Conservation (phyloP, 1,140 invertebrate genomes). For the Sarcophaga peregrina region DNA sequence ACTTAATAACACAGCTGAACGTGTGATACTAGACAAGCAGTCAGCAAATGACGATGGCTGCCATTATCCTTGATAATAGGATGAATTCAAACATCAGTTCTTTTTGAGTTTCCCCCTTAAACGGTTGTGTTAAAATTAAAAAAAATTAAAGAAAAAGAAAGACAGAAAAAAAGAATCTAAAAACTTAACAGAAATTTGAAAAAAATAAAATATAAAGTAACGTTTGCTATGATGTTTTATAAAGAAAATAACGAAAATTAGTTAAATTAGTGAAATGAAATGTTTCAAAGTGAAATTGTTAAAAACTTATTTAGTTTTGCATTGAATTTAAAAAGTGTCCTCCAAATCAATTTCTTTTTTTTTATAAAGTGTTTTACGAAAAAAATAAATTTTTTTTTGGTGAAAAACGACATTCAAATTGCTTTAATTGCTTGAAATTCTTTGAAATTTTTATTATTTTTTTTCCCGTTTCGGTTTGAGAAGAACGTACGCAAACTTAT, state of each 20-base stretch:
- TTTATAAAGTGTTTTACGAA: too few species aligned
- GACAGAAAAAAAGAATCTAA: not conserved
- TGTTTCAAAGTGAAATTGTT: not conserved
- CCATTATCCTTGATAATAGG: constrained; percentile 20
- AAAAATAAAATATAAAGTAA: not conserved
- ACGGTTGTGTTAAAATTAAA: constrained; percentile 27
- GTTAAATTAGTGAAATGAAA: not conserved
- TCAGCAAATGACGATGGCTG: not conserved
- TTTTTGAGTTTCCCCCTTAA: constrained; percentile 28
- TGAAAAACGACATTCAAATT: not conserved
- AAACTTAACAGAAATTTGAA: not conserved
- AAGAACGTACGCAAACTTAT: too few species aligned
- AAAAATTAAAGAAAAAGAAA: not conserved
- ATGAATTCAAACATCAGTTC: constrained; percentile 11
- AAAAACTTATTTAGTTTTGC: too few species aligned
- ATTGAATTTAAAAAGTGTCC: too few species aligned
- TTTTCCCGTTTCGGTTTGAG: too few species aligned
- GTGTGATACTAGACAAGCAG: not conserved
- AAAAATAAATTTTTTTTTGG: too few species aligned
- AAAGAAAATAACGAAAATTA: not conserved
- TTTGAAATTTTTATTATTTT: not conserved
- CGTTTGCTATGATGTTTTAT: not conserved
- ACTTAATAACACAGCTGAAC: not conserved
- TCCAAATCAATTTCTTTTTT: too few species aligned
- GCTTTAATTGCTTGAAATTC: constrained; percentile 3